Percentiles rank a stretch among this genome's conserved stretches.
phyloP scores from a whole-genome alignment of 2,113 vertebrate genomes.

The Cyphomyrus discorhynchus region DNA sequence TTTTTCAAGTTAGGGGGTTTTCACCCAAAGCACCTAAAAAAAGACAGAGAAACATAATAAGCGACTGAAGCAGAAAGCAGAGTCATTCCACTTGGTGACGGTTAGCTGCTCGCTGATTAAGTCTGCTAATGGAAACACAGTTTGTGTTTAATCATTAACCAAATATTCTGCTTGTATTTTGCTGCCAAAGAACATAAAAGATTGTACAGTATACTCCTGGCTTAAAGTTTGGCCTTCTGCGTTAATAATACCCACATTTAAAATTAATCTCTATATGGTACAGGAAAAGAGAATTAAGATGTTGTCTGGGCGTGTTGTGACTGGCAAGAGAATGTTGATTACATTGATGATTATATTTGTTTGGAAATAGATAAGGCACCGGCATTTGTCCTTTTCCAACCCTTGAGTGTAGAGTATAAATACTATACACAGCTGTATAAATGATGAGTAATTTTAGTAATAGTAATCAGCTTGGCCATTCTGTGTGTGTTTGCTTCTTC shows the following conservation, averaged over 20 bases:
- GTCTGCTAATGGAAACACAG: background rate
- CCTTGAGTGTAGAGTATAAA: background rate
- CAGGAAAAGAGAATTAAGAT: background rate
- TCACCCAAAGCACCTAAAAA: background rate
- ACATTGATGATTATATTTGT: background rate
- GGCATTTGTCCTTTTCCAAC: background rate
- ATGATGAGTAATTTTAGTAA: background rate
- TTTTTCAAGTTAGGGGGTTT: background rate
- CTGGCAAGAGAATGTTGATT: background rate
- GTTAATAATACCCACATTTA: background rate
- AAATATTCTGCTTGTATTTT: background rate
- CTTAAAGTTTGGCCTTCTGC: background rate
- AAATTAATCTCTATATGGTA: background rate
- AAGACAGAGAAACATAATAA: background rate
- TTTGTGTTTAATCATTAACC: background rate
- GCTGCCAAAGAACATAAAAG: background rate
- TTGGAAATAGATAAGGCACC: background rate
- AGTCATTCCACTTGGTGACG: background rate
- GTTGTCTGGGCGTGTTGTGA: background rate
- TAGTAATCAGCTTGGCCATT: background rate
- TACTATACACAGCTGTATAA: background rate
- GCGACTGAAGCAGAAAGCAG: background rate
- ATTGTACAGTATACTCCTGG: background rate
- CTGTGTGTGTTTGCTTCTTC: constrained; percentile 19
- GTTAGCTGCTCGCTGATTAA: background rate